phyloP scores from a whole-genome alignment of 2,113 vertebrate genomes.

The Cinclus cinclus region DNA sequence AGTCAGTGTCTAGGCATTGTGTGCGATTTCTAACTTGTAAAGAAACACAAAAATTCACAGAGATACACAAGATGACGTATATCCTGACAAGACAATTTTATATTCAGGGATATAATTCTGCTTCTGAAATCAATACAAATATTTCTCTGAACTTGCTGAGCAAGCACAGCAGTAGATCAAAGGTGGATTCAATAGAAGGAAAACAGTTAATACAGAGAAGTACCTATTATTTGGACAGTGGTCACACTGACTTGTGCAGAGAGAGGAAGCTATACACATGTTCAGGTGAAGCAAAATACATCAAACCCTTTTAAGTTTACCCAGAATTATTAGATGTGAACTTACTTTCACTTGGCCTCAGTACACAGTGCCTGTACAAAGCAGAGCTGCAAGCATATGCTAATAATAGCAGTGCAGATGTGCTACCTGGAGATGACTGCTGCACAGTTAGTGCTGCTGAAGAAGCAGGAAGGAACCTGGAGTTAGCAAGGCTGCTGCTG shows the following conservation, averaged over 20 bases:
- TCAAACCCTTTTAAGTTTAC: background rate
- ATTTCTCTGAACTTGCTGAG: background rate
- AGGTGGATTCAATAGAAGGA: background rate
- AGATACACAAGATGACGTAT: background rate
- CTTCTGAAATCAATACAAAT: background rate
- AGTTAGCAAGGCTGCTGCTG: background rate
- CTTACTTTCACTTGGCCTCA: conserved; percentile 7
- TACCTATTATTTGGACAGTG: background rate
- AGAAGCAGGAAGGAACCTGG: background rate
- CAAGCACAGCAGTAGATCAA: background rate
- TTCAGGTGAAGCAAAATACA: background rate
- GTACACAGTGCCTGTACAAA: background rate
- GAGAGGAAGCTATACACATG: background rate
- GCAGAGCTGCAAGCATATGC: background rate
- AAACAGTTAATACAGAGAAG: background rate
- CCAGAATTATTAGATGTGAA: background rate
- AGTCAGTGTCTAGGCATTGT: background rate
- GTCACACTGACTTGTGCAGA: background rate
- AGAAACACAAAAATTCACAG: background rate
- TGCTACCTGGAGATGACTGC: background rate
- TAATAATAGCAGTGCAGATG: background rate
- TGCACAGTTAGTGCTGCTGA: background rate
- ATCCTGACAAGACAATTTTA: background rate
- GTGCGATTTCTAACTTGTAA: background rate
- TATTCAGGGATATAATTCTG: background rate